Evolutionary conservation across 2,797 vertebrate species (phyloP).

Genomic region (Oreortyx pictus): DNA sequence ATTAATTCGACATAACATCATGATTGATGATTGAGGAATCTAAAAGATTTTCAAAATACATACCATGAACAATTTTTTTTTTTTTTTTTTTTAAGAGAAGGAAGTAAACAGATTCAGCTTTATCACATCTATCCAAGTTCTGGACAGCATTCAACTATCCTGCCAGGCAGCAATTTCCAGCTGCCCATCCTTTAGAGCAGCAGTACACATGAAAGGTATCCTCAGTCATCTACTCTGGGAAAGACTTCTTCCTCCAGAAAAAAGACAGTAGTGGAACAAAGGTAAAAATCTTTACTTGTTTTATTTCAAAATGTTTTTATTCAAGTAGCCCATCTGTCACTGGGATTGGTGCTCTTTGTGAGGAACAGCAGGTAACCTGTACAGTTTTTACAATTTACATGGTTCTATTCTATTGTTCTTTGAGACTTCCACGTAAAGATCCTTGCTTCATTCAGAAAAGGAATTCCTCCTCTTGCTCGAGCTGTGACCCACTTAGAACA

Average conservation of each 20-base stretch:
- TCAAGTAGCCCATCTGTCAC: background rate
- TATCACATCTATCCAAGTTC: background rate
- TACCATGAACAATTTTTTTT: background rate
- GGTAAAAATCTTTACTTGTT: background rate
- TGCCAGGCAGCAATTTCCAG: background rate
- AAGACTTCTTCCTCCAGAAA: background rate
- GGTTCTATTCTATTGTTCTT: background rate
- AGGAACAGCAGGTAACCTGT: background rate
- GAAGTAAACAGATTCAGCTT: background rate
- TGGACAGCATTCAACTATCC: background rate
- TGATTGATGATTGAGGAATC: background rate
- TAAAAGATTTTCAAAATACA: background rate
- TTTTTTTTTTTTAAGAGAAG: background rate
- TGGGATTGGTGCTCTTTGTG: background rate
- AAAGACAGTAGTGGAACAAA: background rate
- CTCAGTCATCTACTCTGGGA: background rate
- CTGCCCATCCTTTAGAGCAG: background rate
- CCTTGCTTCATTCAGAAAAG: background rate
- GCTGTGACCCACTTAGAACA: background rate
- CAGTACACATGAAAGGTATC: background rate
- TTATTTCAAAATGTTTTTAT: background rate
- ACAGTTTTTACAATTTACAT: background rate
- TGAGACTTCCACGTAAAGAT: background rate
- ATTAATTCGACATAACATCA: background rate
- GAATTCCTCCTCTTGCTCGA: background rate